Evolutionary conservation across 2,888 invertebrate species (phyloP).

Genomic region (Bruchidius siliquastri): DNA sequence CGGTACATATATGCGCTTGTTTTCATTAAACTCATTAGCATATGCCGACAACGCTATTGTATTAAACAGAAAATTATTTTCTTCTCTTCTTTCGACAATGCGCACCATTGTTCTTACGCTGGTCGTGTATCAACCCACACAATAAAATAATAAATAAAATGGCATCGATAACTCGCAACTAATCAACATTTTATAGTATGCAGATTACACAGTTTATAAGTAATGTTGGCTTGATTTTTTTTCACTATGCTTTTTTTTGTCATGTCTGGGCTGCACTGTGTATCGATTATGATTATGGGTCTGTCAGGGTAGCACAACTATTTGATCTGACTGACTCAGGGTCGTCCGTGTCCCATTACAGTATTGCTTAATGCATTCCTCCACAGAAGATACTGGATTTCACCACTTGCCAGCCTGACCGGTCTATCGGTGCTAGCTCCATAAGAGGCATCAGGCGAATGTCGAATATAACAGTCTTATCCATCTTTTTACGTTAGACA

Average conservation of each 20-base stretch:
- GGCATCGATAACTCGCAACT: slow-evolving; percentile 31
- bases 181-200: slow-evolving; percentile 24
- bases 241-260: background rate
- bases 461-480: no score
- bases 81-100: slow-evolving; percentile 40
- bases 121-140: slow-evolving; percentile 37
- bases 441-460: no score
- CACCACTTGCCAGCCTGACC: no score
- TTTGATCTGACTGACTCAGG: no score
- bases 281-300: background rate
- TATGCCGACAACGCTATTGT: slow-evolving; percentile 45
- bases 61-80: slow-evolving; percentile 45
- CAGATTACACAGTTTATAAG: background rate
- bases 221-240: background rate
- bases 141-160: slow-evolving; percentile 44
- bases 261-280: background rate
- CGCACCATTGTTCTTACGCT: slow-evolving; percentile 38
- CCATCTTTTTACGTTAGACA: no score
- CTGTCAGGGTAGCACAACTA: no score
- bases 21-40: slow-evolving; percentile 35
- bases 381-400: no score
- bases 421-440: no score
- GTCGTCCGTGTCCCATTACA: no score
- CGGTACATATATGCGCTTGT: background rate
- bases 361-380: no score